These are phyloP conservation scores for Ganaspis sp. DNA, from an alignment of 1,140 invertebrate genomes.

Conservation along the genomic window DNA sequence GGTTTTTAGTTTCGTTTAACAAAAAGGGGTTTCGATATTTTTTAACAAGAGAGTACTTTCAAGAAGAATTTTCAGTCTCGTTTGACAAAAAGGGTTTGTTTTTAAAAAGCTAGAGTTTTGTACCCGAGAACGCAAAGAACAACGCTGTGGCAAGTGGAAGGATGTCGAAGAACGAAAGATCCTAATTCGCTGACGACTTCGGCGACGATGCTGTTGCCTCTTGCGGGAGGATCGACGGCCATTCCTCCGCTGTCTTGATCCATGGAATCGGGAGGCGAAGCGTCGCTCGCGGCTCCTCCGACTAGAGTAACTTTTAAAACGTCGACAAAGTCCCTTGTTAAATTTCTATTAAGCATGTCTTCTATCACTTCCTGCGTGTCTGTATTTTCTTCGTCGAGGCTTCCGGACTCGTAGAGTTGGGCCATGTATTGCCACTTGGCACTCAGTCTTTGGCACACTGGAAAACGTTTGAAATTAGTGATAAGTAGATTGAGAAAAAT, in stretches of 20 bases:
- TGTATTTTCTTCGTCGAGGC: constrained; percentile 85
- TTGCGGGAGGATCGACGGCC: constrained; percentile 78
- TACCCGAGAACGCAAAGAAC: constrained; percentile 80
- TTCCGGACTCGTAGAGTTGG: constrained; percentile 84
- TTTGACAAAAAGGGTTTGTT: too few species aligned
- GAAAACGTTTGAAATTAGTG: too few species aligned
- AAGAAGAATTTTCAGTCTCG: too few species aligned
- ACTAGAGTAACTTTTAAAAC: constrained; percentile 84
- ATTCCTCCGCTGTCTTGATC: constrained; percentile 81
- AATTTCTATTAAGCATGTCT: constrained; percentile 89
- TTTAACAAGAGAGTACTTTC: neutral
- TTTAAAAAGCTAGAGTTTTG: constrained; percentile 38
- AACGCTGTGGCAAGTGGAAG: constrained; percentile 81
- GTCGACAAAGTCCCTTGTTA: constrained; percentile 92
- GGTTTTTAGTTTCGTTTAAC: too few species aligned
- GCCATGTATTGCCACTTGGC: constrained; percentile 88
- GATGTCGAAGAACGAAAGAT: constrained; percentile 79
- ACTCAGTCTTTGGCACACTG: constrained; percentile 85
- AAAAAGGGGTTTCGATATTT: too few species aligned
- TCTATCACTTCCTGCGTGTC: constrained; percentile 92
- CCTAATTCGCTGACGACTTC: constrained; percentile 87
- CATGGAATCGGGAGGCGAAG: constrained; percentile 77
- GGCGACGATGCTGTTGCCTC: constrained; percentile 78
- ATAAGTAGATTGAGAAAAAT: constrained; percentile 36
- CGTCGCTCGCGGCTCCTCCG: constrained; percentile 75